Evolutionary conservation across 2,888 invertebrate genomes (phyloP), one percentile per base, ranked within the genome.

Genomic region (Coremacera marginata): DNA sequence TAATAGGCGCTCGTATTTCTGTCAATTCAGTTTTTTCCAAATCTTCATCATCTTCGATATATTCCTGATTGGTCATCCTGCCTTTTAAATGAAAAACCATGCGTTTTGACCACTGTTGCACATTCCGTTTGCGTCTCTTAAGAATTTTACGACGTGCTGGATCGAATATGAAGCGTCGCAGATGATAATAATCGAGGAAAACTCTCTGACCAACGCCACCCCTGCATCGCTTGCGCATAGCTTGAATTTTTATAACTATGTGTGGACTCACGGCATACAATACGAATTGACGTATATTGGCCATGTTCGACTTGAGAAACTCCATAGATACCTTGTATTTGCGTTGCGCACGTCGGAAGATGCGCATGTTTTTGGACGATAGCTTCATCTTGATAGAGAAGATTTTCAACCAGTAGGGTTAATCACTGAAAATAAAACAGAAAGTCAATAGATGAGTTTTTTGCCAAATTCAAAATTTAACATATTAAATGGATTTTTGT

Each of bases 321-420:
- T 80, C 76, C 2, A 79, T 31, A 0, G 87, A 85, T 11, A 89
- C 88, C 11, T 86, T 85, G 80, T 85, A 87, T 79, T 85, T 88
- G 2, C 84, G 83, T 60, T 84, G 83, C 1, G 87, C 77, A 7
- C 81, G 80, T 0, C 76, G 80, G 77, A 84, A 88, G 80, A 83
- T 83, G 2, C 76, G 81, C 74, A 84, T 75, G 70, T 84, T 80
- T 57, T 81, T 83, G 67, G 82, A 80, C 11, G 81, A 82, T 0
- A 87, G 78, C 75, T 74, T 80, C 82, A 83, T 82, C 27, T 79
- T 76, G 19, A n/a, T 49, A 14, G 34, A 65, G 62, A 70, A 65
- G 62, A 70, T 60, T 31, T 57, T 75, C 60, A 75, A 68, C 68
- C 25, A 19, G 37, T 16, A 9, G 52, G 57, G 2, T 25, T 63